Evolutionary conservation across 2,113 vertebrate genomes (phyloP), one percentile per base, ranked within the genome.

Genomic region (Melanotaenia duboulayi): DNA sequence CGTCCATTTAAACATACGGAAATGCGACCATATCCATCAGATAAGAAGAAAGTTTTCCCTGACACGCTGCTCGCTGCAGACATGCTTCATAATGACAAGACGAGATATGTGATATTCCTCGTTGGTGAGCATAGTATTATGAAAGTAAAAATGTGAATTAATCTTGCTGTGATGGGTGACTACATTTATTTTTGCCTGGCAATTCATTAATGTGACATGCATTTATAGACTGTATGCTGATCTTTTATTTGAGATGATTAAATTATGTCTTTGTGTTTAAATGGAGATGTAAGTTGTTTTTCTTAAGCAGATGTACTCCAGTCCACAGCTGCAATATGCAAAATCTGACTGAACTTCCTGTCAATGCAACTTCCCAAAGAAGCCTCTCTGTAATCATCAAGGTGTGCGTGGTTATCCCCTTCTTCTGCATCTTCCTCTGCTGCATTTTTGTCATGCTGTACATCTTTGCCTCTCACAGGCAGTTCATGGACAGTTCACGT

Each of bases 401-500:
- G 63, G 87, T 93, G 80, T 93, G 88, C 24, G 78, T 91, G 54
- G 85, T 93, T 19, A 81, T 90, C 63, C 92, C 93, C 0, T 20
- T 93, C 59, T 93, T 92, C 71, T 78, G 85, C 16, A 3, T 88
- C 73, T 94, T 94, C 83, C 70, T 94, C 62, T 91, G 17, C 81
- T 93, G 81, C 66, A 89, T 93, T 12, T 35, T 42, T 1, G 35
- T 93, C 62, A 93, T 93, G 86, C 76, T 95, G 44, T 84, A 90
- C 82, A 90, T 90, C 40, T 93, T 94, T 64, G 89, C 83, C 2
- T 91, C 92, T 35, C 84, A 92, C 65, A 80, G 90, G 22, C 91
- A 92, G 61, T 92, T 94, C 68, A 72, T 92, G 69, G 92, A 94
- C 25, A 91, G 71, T 12, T 65, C 94, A 0, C 94, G 94, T 11